These are phyloP conservation scores for Drosophila monieri DNA, from an alignment of 2,888 invertebrate genomes.

Conservation along the genomic window DNA sequence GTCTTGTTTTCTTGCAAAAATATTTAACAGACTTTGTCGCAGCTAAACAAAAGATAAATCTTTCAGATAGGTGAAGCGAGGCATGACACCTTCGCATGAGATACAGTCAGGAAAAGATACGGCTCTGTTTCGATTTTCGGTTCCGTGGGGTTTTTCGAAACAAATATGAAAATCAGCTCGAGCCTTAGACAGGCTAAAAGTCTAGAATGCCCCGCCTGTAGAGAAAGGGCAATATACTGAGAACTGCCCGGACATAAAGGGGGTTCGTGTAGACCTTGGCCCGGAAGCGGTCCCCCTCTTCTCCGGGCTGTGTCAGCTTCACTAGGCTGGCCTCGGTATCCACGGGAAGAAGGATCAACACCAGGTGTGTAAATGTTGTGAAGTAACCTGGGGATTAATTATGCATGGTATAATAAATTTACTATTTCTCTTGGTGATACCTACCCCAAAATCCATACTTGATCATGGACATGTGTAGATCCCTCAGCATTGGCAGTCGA, in stretches of 20 bases:
- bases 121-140: background rate
- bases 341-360: slow-evolving; percentile 77
- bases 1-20: slow-evolving; percentile 30
- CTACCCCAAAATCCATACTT: slow-evolving; percentile 81
- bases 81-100: slow-evolving; percentile 9
- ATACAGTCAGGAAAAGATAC: slow-evolving; percentile 10
- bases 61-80: slow-evolving; percentile 49
- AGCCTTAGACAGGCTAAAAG: slow-evolving; percentile 42
- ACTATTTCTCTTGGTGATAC: background rate
- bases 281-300: slow-evolving; percentile 77
- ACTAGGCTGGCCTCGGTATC: slow-evolving; percentile 75
- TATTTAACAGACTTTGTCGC: slow-evolving; percentile 47
- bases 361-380: slow-evolving; percentile 74
- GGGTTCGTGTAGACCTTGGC: slow-evolving; percentile 80
- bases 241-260: slow-evolving; percentile 76
- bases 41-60: slow-evolving; percentile 62
- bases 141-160: slow-evolving; percentile 5
- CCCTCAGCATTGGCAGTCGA: slow-evolving; percentile 72
- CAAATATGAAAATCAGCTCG: slow-evolving; percentile 6
- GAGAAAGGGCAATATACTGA: slow-evolving; percentile 81
- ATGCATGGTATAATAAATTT: background rate
- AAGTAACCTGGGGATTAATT: slow-evolving; percentile 64
- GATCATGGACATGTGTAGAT: slow-evolving; percentile 81
- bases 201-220: slow-evolving; percentile 78
- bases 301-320: slow-evolving; percentile 71